phyloP scores from a whole-genome alignment of 2,113 vertebrate genomes.

The Erythrocercus mccallii region DNA sequence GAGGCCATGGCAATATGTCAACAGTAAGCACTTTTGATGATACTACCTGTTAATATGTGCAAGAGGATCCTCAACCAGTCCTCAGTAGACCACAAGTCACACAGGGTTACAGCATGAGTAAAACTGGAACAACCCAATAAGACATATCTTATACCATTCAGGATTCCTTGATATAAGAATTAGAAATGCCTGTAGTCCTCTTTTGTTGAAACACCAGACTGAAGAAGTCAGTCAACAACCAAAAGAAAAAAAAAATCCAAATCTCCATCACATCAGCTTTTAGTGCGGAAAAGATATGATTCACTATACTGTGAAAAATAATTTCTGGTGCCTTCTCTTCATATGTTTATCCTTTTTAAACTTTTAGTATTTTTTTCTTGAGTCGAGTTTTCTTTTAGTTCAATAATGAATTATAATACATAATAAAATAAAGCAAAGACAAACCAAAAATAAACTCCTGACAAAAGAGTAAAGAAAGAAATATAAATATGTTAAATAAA shows the following conservation, averaged over 20 bases:
- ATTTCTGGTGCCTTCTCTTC: not conserved
- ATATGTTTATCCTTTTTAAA: not conserved
- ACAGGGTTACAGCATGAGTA: not conserved
- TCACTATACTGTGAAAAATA: not conserved
- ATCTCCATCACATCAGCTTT: not conserved
- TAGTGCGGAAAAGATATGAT: not conserved
- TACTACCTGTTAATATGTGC: not conserved
- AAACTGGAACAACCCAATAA: not conserved
- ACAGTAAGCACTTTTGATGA: not conserved
- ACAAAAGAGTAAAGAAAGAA: not conserved
- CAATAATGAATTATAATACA: conserved; percentile 31
- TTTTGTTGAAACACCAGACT: not conserved
- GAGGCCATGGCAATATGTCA: not conserved
- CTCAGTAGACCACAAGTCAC: not conserved
- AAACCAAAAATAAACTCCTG: not conserved
- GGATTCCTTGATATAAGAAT: not conserved
- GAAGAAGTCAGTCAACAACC: not conserved
- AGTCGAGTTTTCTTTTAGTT: not conserved
- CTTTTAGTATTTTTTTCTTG: not conserved
- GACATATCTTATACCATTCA: not conserved
- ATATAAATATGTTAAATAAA: conserved; percentile 16
- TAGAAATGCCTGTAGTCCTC: not conserved
- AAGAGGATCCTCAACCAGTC: not conserved
- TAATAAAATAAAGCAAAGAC: conserved; percentile 29
- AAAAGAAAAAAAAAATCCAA: not conserved